Evolutionary conservation across 2,888 invertebrate species (phyloP).

Genomic region (Lagria hirta): DNA sequence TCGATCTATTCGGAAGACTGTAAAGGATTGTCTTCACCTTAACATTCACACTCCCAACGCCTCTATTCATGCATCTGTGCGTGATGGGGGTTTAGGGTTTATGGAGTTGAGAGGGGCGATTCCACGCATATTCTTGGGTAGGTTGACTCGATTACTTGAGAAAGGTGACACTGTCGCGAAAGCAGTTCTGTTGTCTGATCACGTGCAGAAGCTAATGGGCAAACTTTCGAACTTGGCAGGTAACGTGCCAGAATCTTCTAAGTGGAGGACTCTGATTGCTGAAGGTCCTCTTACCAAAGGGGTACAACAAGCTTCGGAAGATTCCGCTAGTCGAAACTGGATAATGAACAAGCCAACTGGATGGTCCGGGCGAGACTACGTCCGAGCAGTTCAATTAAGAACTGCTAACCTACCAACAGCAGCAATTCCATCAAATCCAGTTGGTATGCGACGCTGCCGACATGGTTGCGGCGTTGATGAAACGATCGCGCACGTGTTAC

Average conservation of each 20-base stretch:
- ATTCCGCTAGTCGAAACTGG: conserved; percentile 20
- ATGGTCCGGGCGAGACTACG: conserved; percentile 37
- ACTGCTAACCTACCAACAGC: conserved; percentile 32
- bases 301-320: conserved; percentile 12
- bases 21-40: conserved; percentile 5
- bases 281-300: conserved; percentile 19
- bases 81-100: conserved; percentile 39
- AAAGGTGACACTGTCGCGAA: conserved; percentile 14
- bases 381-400: conserved; percentile 33
- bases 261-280: conserved; percentile 10
- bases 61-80: conserved; percentile 4
- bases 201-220: background rate
- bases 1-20: background rate
- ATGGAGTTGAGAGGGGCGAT: conserved; percentile 27
- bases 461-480: conserved; percentile 32
- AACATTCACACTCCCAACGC: conserved; percentile 9
- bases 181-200: conserved; percentile 15
- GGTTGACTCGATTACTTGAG: conserved; percentile 12
- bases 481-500: conserved; percentile 34
- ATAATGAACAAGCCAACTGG: conserved; percentile 21
- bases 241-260: conserved; percentile 4
- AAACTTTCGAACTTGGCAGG: conserved; percentile 7
- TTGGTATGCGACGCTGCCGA: conserved; percentile 26
- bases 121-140: conserved; percentile 19
- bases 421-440: conserved; percentile 33